Evolutionary conservation across 2,113 vertebrate species (phyloP).

Genomic region (Proterorhinus semilunaris): DNA sequence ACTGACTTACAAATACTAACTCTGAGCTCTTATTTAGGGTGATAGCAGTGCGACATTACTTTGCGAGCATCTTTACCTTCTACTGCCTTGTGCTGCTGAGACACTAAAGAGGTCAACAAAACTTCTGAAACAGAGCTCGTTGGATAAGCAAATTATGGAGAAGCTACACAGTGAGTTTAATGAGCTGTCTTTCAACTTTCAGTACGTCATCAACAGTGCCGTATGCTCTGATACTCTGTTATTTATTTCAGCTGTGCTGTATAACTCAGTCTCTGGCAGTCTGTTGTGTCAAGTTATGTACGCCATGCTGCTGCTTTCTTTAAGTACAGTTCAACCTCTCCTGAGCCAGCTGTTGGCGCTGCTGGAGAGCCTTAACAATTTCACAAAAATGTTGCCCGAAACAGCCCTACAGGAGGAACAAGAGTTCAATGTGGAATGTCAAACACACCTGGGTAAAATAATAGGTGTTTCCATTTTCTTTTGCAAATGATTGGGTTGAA

Average conservation of each 20-base stretch:
- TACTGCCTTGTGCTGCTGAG: slow-evolving; percentile 77
- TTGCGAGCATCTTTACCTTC: slow-evolving; percentile 76
- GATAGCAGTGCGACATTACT: slow-evolving; percentile 76
- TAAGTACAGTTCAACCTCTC: slow-evolving; percentile 73
- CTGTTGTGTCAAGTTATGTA: slow-evolving; percentile 81
- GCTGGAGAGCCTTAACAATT: slow-evolving; percentile 77
- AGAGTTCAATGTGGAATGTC: slow-evolving; percentile 65
- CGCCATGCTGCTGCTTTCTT: slow-evolving; percentile 79
- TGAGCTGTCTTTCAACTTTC: neutral
- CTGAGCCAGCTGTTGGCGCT: slow-evolving; percentile 75
- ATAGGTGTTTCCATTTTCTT: neutral
- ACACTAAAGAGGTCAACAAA: slow-evolving; percentile 76
- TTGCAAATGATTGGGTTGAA: neutral
- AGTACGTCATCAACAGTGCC: neutral
- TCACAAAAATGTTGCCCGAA: slow-evolving; percentile 77
- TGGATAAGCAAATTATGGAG: slow-evolving; percentile 75
- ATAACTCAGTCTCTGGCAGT: slow-evolving; percentile 77
- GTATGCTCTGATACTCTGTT: neutral
- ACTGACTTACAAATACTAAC: neutral
- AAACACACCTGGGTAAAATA: slow-evolving; percentile 53
- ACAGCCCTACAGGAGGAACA: slow-evolving; percentile 70
- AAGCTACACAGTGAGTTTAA: slow-evolving; percentile 77
- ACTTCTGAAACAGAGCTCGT: slow-evolving; percentile 74
- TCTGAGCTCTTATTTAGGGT: slow-evolving; percentile 54
- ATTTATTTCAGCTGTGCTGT: slow-evolving; percentile 71